These are phyloP conservation scores for Orcinus orca DNA, from an alignment of 2,113 vertebrate species.

Conservation along the genomic window DNA sequence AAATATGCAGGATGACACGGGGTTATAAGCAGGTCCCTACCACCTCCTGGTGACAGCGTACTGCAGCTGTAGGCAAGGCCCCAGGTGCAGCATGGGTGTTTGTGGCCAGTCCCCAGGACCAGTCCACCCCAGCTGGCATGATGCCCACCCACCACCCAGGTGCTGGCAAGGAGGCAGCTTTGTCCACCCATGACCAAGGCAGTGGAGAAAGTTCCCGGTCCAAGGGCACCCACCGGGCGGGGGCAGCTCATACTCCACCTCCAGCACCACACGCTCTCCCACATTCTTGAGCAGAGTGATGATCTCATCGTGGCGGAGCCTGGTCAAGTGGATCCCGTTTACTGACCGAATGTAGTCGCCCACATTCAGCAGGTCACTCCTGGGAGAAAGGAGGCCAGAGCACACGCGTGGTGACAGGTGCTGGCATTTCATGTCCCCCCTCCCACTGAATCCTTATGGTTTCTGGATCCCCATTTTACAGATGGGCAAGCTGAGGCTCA, in stretches of 20 bases:
- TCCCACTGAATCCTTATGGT: not conserved
- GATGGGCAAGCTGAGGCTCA: not conserved
- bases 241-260: conserved; percentile 97
- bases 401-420: not conserved
- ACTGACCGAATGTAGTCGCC: conserved; percentile 98
- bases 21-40: not conserved
- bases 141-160: not conserved
- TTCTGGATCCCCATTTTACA: not conserved
- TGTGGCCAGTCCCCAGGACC: not conserved
- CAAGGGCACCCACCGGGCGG: conserved; percentile 88
- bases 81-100: not conserved
- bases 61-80: not conserved
- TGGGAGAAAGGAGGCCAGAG: conserved; percentile 67
- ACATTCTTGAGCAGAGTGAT: conserved; percentile 97
- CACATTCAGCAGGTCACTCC: conserved; percentile 96
- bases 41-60: not conserved
- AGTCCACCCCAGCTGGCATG: not conserved
- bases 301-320: conserved; percentile 96
- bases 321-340: conserved; percentile 95
- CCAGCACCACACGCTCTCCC: conserved; percentile 95
- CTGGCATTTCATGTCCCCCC: not conserved
- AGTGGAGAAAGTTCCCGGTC: conserved; percentile 31
- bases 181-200: not conserved
- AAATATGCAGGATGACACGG: rapidly evolving
- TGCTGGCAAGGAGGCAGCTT: not conserved